A percentile compares a stretch with the other conserved stretches of the same genome.
Evolutionary conservation across 2,113 vertebrate genomes (phyloP).

Genomic region (Malaclemys terrapin): DNA sequence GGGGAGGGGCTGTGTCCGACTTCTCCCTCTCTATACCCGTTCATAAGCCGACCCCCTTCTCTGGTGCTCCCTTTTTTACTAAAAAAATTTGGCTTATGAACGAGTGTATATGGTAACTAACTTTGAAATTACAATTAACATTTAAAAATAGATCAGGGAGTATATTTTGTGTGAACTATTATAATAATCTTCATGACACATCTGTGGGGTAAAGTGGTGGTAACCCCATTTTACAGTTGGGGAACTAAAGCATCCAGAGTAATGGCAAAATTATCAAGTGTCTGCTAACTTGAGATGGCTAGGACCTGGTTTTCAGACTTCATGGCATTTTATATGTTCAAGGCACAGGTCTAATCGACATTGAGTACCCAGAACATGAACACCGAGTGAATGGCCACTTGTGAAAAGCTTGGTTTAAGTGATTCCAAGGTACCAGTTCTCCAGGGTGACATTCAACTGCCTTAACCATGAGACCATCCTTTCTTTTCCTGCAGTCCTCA

Average conservation of each 20-base stretch:
- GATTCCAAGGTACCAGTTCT: not conserved
- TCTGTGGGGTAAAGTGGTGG: not conserved
- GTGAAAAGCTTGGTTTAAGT: not conserved
- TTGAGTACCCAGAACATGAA: not conserved
- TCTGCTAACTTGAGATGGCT: not conserved
- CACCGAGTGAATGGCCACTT: not conserved
- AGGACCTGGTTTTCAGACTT: not conserved
- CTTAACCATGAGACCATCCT: not conserved
- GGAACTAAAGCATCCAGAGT: not conserved
- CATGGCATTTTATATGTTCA: not conserved
- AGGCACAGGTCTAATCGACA: not conserved
- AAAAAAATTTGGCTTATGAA: no score
- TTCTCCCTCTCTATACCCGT: no score
- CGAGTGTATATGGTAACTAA: not conserved
- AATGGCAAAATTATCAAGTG: not conserved
- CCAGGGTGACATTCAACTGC: not conserved
- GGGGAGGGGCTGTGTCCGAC: no score
- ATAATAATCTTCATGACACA: not conserved
- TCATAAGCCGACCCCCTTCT: no score
- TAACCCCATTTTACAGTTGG: not conserved
- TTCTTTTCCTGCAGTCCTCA: not conserved
- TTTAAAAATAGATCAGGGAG: not conserved
- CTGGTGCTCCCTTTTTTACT: no score
- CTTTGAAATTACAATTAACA: fast-evolving
- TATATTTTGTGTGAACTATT: not conserved